These are phyloP conservation scores for Saccostrea echinata DNA, from an alignment of 1,140 invertebrate genomes.

Conservation along the genomic window DNA sequence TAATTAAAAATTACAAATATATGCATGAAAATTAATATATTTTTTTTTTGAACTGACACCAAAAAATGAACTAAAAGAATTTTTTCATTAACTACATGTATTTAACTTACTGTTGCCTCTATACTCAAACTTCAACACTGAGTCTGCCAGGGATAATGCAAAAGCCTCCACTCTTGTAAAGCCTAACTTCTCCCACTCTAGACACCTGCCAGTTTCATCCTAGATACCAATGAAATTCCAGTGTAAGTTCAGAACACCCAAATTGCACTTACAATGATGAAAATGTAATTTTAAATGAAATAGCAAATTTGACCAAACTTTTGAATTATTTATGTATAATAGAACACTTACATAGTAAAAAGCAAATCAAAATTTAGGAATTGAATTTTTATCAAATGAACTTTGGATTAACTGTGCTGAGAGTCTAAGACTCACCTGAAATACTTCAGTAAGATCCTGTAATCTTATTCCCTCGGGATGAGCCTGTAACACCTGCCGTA, in stretches of 20 bases:
- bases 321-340: too few relatives aligned
- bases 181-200: constrained; percentile 52
- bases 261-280: too few relatives aligned
- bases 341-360: too few relatives aligned
- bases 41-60: too few relatives aligned
- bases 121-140: constrained; percentile 53
- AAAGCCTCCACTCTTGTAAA: constrained; percentile 55
- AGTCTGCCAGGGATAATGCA: constrained; percentile 52
- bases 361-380: too few relatives aligned
- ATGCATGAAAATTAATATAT: too few relatives aligned
- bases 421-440: constrained; percentile 42
- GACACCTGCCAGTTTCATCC: constrained; percentile 52
- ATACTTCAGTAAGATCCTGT: constrained; percentile 36
- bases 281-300: too few relatives aligned
- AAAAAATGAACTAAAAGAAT: too few relatives aligned
- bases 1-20: too few relatives aligned
- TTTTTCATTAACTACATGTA: background rate
- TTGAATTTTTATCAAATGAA: too few relatives aligned
- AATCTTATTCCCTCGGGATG: constrained; percentile 54
- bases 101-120: constrained; percentile 54
- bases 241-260: background rate
- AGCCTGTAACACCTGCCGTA: constrained; percentile 60
- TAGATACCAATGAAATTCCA: constrained; percentile 18
- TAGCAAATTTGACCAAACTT: too few relatives aligned
- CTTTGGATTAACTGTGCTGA: too few relatives aligned